A percentile compares a stretch with the other conserved stretches of the same genome.
phyloP scores from a whole-genome alignment of 2,888 invertebrate species.

The Amblyteles armatorius region DNA sequence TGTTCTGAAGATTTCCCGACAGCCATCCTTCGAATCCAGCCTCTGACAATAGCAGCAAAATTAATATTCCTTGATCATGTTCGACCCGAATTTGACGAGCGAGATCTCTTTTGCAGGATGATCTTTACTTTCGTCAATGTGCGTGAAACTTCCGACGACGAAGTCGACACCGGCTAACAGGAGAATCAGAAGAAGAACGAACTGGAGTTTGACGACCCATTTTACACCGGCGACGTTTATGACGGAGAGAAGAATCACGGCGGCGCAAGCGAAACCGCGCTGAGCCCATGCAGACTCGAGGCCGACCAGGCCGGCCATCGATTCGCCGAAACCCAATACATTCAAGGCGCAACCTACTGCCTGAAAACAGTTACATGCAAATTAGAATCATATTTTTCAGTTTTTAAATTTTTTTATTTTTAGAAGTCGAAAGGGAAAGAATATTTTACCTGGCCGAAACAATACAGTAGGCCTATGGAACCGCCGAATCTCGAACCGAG shows the following conservation, averaged over 20 bases:
- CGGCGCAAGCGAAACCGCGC: conserved; percentile 94
- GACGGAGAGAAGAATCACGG: conserved; percentile 93
- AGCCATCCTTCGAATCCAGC: conserved; percentile 95
- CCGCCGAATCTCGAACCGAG: conserved; percentile 97
- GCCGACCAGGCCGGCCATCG: conserved; percentile 94
- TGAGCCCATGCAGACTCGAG: conserved; percentile 92
- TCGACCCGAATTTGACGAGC: not conserved
- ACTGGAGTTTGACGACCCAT: conserved; percentile 98
- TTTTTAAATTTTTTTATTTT: not conserved
- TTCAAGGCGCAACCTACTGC: conserved; percentile 98
- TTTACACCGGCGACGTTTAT: conserved; percentile 99
- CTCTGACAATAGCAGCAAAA: conserved; percentile 84
- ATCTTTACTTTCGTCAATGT: conserved; percentile 89
- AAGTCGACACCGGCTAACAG: conserved; percentile 96
- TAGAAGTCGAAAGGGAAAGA: not conserved
- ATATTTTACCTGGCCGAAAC: conserved; percentile 94
- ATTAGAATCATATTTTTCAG: conserved; percentile 1
- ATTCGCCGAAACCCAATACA: conserved; percentile 98
- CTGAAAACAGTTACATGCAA: conserved; percentile 85
- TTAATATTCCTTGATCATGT: conserved; percentile 23
- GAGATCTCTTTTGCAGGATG: conserved; percentile 13
- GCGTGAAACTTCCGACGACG: conserved; percentile 95
- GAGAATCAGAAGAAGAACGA: conserved; percentile 93
- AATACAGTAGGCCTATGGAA: conserved; percentile 96
- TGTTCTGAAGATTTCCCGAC: conserved; percentile 91